Base-by-base conservation (phyloP, 2,797 vertebrate genomes). In the Xenops minutus region DNA sequence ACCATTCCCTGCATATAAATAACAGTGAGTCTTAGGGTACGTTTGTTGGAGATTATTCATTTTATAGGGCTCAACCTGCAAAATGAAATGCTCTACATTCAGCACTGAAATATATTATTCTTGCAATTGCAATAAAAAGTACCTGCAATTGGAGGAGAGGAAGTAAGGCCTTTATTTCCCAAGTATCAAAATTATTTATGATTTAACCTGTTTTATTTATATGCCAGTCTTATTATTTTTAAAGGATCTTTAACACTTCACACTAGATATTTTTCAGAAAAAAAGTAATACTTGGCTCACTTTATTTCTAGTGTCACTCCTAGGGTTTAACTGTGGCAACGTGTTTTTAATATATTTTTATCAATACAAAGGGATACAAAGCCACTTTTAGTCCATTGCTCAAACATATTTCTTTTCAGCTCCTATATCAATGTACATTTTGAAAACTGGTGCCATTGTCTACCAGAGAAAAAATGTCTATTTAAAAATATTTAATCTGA, bases 401-500 rank as follows among this genome's bases (percentile, higher is more conserved):
- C 59, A 66, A 91, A 88, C 22, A 11, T 12, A 77, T 32, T 55
- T 54, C 75, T 51, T 48, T 61, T 64, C 77, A 62, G 68, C 58
- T 82, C 54, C 49, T 44, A 3, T 83, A 89, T 71, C 92, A 72
- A 71, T 32, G 37, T 5, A 20, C 71, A 84, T 94, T 88, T 91
- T 81, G 93, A 91, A 92, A 91, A 83, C 68, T 26, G 58, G 63
- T 74, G 43, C 90, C 17, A 48, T 90, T 74, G 86, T 61, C 92
- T 85, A 91, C 67, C 77, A 66, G 51, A 46, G 14, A 87, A 92
- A 73, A 77, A 92, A 72, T 37, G 91, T 41, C 49, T 63, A 90
- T 93, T 97, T 96, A 93, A 98, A 97, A 93, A 92, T 92, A 95
- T 96, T 96, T 83, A 83, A 94, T 95, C 93, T 95, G 88, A 73